Conservation (phyloP, 2,888 invertebrate species). For the Rhagonycha lutea region DNA sequence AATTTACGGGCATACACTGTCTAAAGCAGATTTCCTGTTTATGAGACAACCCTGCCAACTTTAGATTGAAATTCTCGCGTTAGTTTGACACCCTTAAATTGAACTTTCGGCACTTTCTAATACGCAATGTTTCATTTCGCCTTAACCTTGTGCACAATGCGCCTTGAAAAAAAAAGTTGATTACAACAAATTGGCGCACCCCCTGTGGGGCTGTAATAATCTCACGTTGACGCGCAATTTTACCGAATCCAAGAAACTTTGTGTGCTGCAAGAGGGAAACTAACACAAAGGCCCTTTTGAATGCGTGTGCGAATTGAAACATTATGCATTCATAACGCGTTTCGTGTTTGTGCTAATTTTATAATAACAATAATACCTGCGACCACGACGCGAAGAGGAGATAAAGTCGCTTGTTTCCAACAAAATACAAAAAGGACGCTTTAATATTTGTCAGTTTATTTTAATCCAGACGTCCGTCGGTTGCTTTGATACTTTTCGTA, state of each 20-base stretch:
- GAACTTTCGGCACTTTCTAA: slow-evolving; percentile 19
- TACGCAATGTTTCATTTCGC: neutral
- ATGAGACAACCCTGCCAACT: slow-evolving; percentile 38
- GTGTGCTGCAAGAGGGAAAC: slow-evolving; percentile 12
- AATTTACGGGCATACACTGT: slow-evolving; percentile 47
- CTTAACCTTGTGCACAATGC: neutral
- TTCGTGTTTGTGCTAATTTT: slow-evolving; percentile 30
- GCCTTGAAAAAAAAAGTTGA: neutral
- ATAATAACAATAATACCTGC: slow-evolving; percentile 29
- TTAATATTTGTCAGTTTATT: slow-evolving; percentile 19
- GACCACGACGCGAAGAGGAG: slow-evolving; percentile 22
- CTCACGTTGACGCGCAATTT: slow-evolving; percentile 22
- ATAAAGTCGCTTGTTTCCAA: slow-evolving; percentile 18
- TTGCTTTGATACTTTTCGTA: slow-evolving; percentile 13
- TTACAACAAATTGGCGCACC: slow-evolving; percentile 8
- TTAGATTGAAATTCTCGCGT: slow-evolving; percentile 32
- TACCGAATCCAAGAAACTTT: slow-evolving; percentile 24
- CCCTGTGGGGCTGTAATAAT: slow-evolving; percentile 23
- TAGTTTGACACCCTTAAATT: slow-evolving; percentile 26
- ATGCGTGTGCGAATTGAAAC: slow-evolving; percentile 30
- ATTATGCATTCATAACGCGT: slow-evolving; percentile 33
- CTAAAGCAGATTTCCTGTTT: slow-evolving; percentile 47
- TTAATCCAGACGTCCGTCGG: slow-evolving; percentile 4
- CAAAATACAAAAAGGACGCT: slow-evolving; percentile 15
- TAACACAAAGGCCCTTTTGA: slow-evolving; percentile 26